Conservation (phyloP, 2,797 vertebrate species). For the Eremophila alpestris region DNA sequence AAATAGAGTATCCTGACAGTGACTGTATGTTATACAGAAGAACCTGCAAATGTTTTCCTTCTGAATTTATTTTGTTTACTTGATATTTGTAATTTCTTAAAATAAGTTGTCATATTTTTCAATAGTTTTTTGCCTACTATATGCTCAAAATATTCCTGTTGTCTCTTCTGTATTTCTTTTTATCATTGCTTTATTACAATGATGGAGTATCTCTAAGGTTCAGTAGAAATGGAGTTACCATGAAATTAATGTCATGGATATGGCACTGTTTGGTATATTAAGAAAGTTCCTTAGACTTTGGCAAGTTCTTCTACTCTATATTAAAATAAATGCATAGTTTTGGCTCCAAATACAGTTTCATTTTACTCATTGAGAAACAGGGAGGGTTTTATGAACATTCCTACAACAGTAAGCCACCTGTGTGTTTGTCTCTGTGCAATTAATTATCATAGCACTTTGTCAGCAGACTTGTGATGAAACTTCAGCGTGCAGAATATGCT, state of each 20-base stretch:
- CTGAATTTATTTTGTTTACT: constrained; percentile 35
- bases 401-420: background rate
- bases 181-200: background rate
- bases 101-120: background rate
- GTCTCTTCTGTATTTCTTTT: constrained; percentile 13
- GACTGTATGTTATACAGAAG: background rate
- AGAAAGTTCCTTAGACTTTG: background rate
- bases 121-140: background rate
- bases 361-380: constrained; percentile 10
- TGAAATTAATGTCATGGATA: background rate
- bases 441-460: constrained; percentile 32
- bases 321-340: constrained; percentile 26
- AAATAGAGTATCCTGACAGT: background rate
- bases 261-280: background rate
- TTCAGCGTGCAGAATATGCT: background rate
- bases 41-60: background rate
- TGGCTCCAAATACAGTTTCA: constrained; percentile 1
- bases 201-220: background rate
- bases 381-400: background rate
- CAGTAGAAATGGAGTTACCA: background rate
- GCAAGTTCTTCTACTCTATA: background rate
- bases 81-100: background rate
- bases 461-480: constrained; percentile 11
- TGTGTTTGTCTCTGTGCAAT: background rate
- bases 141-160: background rate